Conservation (phyloP, 2,113 vertebrate species). For the Pedionomus torquatus region DNA sequence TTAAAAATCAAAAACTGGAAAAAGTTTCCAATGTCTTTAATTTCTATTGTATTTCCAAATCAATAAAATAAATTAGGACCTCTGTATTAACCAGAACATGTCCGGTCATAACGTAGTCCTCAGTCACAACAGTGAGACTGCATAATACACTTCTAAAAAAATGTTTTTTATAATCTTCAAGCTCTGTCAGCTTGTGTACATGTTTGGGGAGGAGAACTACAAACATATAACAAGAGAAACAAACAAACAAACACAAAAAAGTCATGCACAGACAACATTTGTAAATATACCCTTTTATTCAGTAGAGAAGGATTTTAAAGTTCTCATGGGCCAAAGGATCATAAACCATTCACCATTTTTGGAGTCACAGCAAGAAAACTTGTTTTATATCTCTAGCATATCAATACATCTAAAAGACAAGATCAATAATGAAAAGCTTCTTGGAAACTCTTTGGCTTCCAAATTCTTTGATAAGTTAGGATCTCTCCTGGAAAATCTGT, state of each 20-base stretch:
- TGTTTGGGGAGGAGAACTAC: background rate
- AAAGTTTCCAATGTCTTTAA: background rate
- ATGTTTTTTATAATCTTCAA: fast-evolving
- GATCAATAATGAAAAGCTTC: background rate
- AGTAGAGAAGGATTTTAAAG: background rate
- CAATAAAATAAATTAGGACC: background rate
- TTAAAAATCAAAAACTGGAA: background rate
- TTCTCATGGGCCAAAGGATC: background rate
- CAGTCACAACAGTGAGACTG: background rate
- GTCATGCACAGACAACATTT: background rate
- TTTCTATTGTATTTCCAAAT: background rate
- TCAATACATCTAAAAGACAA: background rate
- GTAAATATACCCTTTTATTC: background rate
- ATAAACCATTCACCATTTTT: background rate
- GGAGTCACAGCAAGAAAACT: background rate
- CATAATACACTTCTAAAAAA: background rate
- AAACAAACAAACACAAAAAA: background rate
- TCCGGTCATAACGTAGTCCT: background rate
- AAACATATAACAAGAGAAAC: background rate
- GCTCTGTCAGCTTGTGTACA: fast-evolving
- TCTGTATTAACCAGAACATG: background rate
- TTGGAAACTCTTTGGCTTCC: background rate
- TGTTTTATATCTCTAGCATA: background rate
- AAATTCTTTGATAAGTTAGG: background rate
- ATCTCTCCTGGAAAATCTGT: background rate